Evolutionary conservation across 1,140 invertebrate genomes (phyloP).

Genomic region (Drosophila eugracilis): DNA sequence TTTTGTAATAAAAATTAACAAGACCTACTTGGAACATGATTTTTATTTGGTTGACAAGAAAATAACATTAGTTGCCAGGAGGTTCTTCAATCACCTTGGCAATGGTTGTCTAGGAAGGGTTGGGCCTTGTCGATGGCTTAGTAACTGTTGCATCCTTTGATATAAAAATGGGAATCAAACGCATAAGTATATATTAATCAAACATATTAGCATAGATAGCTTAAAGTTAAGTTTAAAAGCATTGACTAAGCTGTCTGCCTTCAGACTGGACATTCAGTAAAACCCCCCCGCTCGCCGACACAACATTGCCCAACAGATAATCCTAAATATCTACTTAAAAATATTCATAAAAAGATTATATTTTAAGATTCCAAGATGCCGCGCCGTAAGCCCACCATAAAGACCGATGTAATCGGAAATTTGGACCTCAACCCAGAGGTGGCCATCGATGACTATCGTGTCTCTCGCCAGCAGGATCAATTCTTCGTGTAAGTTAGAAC

Average conservation of each 20-base stretch:
- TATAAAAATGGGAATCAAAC: too few species aligned
- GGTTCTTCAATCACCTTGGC: slow-evolving; percentile 11
- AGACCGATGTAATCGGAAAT: slow-evolving; percentile 73
- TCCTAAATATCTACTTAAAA: not conserved
- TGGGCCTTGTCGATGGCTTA: not conserved
- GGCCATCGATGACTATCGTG: slow-evolving; percentile 53
- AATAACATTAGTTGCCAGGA: slow-evolving; percentile 42
- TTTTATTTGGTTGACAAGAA: slow-evolving; percentile 23
- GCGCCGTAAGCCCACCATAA: slow-evolving; percentile 65
- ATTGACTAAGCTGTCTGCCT: not conserved
- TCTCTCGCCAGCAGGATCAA: slow-evolving; percentile 65
- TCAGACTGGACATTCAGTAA: not conserved
- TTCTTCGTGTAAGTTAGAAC: slow-evolving; percentile 63
- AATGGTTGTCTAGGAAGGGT: slow-evolving; percentile 3
- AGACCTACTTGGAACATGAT: slow-evolving; percentile 48
- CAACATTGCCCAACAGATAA: not conserved
- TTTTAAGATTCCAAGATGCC: slow-evolving; percentile 54
- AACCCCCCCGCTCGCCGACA: not conserved
- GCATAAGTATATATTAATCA: too few species aligned
- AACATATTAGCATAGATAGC: too few species aligned
- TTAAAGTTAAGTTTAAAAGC: not conserved
- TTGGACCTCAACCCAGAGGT: slow-evolving; percentile 69
- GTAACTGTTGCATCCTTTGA: not conserved
- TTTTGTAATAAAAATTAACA: slow-evolving; percentile 39
- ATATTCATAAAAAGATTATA: not conserved